phyloP scores from a whole-genome alignment of 2,888 invertebrate genomes.

The Drosophila austrosaltans region DNA sequence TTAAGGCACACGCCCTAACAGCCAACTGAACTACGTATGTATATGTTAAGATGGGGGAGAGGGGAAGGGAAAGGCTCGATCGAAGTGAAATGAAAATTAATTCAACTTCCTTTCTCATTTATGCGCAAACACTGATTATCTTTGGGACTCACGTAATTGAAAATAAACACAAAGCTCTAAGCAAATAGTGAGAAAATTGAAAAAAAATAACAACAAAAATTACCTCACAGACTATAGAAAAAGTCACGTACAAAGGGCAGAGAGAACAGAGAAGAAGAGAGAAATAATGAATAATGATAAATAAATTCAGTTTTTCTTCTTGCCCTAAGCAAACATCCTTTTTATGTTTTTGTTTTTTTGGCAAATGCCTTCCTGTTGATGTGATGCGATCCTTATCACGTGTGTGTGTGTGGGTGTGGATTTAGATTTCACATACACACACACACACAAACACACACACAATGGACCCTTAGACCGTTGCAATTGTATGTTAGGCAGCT shows the following conservation, averaged over 20 bases:
- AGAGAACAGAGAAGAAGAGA: neutral
- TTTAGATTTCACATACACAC: constrained; percentile 40
- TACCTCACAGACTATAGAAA: constrained; percentile 58
- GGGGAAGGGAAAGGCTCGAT: constrained; percentile 10
- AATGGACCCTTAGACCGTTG: constrained; percentile 38
- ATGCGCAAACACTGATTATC: constrained; percentile 58
- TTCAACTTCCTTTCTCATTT: constrained; percentile 38
- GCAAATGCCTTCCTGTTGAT: constrained; percentile 44
- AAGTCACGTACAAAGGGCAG: constrained; percentile 63
- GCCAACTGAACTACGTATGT: constrained; percentile 32
- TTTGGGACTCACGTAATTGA: constrained; percentile 59
- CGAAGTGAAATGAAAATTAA: constrained; percentile 7
- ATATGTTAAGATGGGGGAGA: constrained; percentile 29
- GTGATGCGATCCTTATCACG: constrained; percentile 66
- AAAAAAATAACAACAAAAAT: constrained; percentile 44
- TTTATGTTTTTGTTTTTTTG: constrained; percentile 46
- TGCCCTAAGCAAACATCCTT: constrained; percentile 75
- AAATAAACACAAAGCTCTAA: constrained; percentile 58
- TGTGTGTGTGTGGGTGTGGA: constrained; percentile 43
- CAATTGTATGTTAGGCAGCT: constrained; percentile 52
- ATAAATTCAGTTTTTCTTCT: constrained; percentile 23
- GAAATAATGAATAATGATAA: constrained; percentile 24
- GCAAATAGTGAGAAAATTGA: constrained; percentile 39
- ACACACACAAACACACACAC: constrained; percentile 26
- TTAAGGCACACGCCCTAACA: constrained; percentile 55